Base-by-base conservation (phyloP, 2,797 vertebrate genomes). In the Lacerta agilis region DNA sequence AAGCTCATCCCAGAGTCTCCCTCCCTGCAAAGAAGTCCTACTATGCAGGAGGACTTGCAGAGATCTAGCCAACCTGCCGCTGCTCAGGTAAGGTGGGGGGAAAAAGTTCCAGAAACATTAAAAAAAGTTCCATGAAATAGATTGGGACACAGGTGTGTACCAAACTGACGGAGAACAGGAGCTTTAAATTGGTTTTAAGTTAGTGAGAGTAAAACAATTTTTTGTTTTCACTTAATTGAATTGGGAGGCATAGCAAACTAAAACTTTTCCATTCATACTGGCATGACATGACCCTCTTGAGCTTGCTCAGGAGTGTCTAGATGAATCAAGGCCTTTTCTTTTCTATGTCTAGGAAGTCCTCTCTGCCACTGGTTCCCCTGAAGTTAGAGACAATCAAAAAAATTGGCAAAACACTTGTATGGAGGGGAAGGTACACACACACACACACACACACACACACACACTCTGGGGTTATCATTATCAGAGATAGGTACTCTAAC, bases 1-100 rank as follows among this genome's bases (percentile, higher is more conserved):
- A 97, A 97, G 89, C 93, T 95, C 92, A 92, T 94, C 17, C 83
- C 94, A 4, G 97, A 97, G 83, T 82, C 95, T 90, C 89, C 95
- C 0, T 49, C 93, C n/a, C 89, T 97, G 91, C 95, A 96, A 75
- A 95, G 95, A 90, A 88, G 94, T 1, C 85, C 95, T 4, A 86
- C 92, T 2, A 0, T 91, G 2, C 95, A 96, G 90, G 96, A 96
- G 82, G 97, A 97, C 82, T 86, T 96, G 86, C 95, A 95, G 0
- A 94, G 95, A 86, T 94, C 97, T 90, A 91, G 90, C 87, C 96
- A 96, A 2, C 79, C 95, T 81, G 77, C 94, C 49, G 11, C 94
- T 4, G 91, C 95, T 87, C 96, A 96, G 95, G 97, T 97, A 96
- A 82, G 58, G 88, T 78, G 49, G 36, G 55, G 55, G 43, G 61